Percentiles rank a stretch among this genome's conserved stretches.
These are phyloP conservation scores for Agonopterix alstromeriana DNA, from an alignment of 2,888 invertebrate species.

Conservation along the genomic window DNA sequence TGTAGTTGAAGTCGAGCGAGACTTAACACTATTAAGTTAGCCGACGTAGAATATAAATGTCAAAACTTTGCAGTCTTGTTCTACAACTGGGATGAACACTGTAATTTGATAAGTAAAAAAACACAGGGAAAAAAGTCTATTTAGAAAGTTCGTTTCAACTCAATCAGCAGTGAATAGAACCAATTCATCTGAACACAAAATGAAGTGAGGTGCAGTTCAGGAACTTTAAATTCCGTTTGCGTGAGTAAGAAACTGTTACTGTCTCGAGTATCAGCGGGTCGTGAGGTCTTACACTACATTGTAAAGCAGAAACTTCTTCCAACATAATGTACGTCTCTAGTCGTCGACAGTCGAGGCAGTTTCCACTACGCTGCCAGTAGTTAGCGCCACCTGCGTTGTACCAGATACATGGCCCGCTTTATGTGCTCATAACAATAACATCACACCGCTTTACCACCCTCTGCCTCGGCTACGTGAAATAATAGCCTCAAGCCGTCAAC, in stretches of 20 bases:
- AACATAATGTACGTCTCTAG: conserved; percentile 5
- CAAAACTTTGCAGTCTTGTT: conserved; percentile 14
- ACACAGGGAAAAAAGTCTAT: too few relatives aligned
- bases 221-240: conserved; percentile 20
- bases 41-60: conserved; percentile 24
- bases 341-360: conserved; percentile 28
- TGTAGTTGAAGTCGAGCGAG: conserved; percentile 20
- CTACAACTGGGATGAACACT: conserved; percentile 9
- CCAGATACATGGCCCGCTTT: conserved; percentile 36
- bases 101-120: conserved; percentile 2
- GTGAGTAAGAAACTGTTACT: conserved; percentile 21
- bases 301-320: neutral
- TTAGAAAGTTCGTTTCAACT: too few relatives aligned
- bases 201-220: neutral
- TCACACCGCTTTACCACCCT: conserved; percentile 27
- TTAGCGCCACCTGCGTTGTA: conserved; percentile 44
- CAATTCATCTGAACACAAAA: neutral
- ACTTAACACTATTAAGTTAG: conserved; percentile 28
- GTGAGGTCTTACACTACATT: conserved; percentile 16
- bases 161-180: too few relatives aligned
- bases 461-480: conserved; percentile 18
- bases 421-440: conserved; percentile 46
- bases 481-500: conserved; percentile 21
- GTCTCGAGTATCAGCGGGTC: conserved; percentile 26
- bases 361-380: conserved; percentile 35